Percentiles rank a stretch among this genome's conserved stretches.
Evolutionary conservation across 2,797 vertebrate species (phyloP).

Genomic region (Lerista edwardsae): DNA sequence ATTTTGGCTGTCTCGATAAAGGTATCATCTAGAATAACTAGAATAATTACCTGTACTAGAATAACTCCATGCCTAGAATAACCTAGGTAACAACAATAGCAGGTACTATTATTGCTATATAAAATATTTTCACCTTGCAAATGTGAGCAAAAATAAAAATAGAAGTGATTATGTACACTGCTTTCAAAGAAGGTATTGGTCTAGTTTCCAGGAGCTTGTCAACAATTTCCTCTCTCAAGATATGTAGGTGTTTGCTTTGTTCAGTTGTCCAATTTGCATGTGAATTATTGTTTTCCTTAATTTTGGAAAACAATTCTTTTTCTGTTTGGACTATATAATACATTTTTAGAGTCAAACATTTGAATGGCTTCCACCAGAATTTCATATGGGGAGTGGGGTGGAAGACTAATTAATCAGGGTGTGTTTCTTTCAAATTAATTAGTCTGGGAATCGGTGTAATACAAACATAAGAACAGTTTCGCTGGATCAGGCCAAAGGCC

Average conservation of each 20-base stretch:
- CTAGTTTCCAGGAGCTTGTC: neutral
- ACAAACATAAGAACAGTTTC: too few relatives aligned
- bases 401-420: too few relatives aligned
- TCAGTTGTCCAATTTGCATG: neutral
- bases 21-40: too few relatives aligned
- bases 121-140: neutral
- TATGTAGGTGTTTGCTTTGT: neutral
- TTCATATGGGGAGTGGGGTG: too few relatives aligned
- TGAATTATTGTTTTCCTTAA: neutral
- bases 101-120: too few relatives aligned
- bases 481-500: too few relatives aligned
- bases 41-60: too few relatives aligned
- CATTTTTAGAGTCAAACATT: neutral
- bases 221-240: neutral
- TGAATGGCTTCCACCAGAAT: neutral
- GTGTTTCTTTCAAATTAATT: too few relatives aligned
- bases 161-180: neutral
- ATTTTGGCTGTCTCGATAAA: too few relatives aligned
- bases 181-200: neutral
- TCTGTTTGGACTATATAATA: neutral
- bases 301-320: neutral
- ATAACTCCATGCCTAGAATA: too few relatives aligned
- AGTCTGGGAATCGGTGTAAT: too few relatives aligned
- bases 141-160: neutral
- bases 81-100: too few relatives aligned